phyloP scores from a whole-genome alignment of 2,888 invertebrate species.

The Ceraclea dissimilis region DNA sequence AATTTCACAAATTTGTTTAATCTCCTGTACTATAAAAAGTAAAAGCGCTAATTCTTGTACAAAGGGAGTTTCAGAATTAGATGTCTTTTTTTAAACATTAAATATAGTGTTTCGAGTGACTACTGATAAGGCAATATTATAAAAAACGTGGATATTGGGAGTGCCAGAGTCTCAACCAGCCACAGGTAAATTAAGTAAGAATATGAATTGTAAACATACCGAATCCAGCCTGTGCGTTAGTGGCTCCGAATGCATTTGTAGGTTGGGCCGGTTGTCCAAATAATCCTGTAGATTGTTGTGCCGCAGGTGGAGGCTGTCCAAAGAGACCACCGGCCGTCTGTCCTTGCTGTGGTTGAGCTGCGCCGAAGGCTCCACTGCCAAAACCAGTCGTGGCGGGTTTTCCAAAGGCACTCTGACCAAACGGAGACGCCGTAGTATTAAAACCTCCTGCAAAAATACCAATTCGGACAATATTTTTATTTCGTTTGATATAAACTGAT shows the following conservation, averaged over 20 bases:
- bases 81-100: too few species aligned
- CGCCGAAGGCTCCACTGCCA: slow-evolving; percentile 61
- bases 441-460: slow-evolving; percentile 37
- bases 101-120: too few species aligned
- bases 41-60: too few species aligned
- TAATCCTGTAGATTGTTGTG: slow-evolving; percentile 24
- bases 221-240: slow-evolving; percentile 15
- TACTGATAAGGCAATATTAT: too few species aligned
- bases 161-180: too few species aligned
- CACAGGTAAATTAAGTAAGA: too few species aligned
- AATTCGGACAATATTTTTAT: not conserved
- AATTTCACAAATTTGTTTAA: not conserved
- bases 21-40: not conserved
- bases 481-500: not conserved
- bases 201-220: too few species aligned
- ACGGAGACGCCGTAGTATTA: slow-evolving; percentile 46
- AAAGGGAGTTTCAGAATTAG: too few species aligned
- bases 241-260: not conserved
- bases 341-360: slow-evolving; percentile 39
- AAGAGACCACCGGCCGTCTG: slow-evolving; percentile 16
- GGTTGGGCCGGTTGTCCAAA: slow-evolving; percentile 8
- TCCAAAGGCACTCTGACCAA: slow-evolving; percentile 44
- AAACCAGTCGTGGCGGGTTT: slow-evolving; percentile 59
- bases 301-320: slow-evolving; percentile 32
- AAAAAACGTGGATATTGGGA: too few species aligned